These are phyloP conservation scores for Ctenosaura bakeri DNA, from an alignment of 2,797 vertebrate species.

Conservation along the genomic window DNA sequence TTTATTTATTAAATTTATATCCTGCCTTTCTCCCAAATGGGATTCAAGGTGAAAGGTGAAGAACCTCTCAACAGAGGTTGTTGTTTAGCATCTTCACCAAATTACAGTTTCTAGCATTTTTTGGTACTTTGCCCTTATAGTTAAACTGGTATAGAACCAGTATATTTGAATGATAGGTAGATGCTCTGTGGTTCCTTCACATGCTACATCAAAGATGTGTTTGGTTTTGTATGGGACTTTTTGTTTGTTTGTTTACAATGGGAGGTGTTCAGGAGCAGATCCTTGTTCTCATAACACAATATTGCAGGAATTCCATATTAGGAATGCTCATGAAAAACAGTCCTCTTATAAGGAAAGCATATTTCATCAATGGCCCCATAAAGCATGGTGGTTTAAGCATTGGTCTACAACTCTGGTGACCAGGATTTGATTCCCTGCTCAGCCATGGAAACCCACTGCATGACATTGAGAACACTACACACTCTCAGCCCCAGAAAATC, in stretches of 20 bases:
- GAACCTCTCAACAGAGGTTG: background rate
- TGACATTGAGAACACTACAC: no score
- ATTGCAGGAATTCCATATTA: background rate
- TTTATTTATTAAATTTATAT: no score
- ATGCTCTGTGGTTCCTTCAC: background rate
- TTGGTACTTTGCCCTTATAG: background rate
- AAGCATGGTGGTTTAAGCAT: no score
- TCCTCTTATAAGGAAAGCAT: background rate
- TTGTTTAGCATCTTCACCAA: background rate
- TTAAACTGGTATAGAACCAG: background rate
- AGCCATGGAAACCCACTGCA: no score
- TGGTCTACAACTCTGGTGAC: no score
- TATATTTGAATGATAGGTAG: background rate
- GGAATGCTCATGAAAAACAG: background rate
- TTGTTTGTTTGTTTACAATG: background rate
- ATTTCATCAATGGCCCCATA: background rate
- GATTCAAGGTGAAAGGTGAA: no score
- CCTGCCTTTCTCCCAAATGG: no score
- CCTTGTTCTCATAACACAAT: background rate
- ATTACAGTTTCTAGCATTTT: background rate
- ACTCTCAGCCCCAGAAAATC: no score
- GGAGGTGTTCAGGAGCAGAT: no score
- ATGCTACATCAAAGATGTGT: background rate
- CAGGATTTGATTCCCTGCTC: no score
- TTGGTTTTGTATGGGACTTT: background rate